Evolutionary conservation across 1,140 invertebrate genomes (phyloP).

Genomic region (Acromyrmex heyeri): DNA sequence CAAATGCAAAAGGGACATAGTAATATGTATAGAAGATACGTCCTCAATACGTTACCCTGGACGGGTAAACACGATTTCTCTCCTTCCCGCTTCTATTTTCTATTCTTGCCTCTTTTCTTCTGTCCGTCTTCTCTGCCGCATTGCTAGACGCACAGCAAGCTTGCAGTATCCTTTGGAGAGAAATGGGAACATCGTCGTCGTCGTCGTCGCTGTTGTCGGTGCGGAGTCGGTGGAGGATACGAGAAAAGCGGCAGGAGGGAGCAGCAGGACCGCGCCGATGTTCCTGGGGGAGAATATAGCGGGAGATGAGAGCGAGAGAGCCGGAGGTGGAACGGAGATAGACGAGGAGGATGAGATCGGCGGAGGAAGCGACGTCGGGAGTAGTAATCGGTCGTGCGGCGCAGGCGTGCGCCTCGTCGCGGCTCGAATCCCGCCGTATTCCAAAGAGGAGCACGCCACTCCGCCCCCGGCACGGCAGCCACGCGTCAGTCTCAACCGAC

Average conservation of each 20-base stretch:
- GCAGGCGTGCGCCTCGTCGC: conserved; percentile 82
- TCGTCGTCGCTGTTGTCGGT: conserved; percentile 46
- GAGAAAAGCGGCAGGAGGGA: conserved; percentile 20
- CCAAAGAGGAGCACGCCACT: conserved; percentile 85
- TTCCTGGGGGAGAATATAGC: conserved; percentile 51
- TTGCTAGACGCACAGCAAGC: conserved; percentile 14
- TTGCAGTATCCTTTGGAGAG: conserved; percentile 36
- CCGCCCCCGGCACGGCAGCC: conserved; percentile 84
- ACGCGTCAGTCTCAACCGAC: conserved; percentile 83
- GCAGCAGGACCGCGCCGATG: conserved; percentile 54
- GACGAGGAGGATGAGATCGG: conserved; percentile 42
- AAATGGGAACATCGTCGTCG: conserved; percentile 57
- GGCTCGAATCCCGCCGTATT: conserved; percentile 84
- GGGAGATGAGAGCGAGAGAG: conserved; percentile 28
- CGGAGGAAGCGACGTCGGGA: conserved; percentile 59
- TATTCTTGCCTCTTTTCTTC: background rate
- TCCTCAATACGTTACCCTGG: conserved; percentile 21
- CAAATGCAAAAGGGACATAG: background rate
- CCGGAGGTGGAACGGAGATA: conserved; percentile 54
- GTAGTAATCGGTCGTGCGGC: conserved; percentile 66
- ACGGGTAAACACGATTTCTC: conserved; percentile 40
- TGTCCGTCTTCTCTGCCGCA: conserved; percentile 4
- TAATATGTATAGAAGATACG: background rate
- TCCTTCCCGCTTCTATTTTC: background rate
- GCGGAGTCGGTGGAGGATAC: conserved; percentile 26